Conservation (phyloP, 1,140 invertebrate species). For the Hylaeus volcanicus region DNA sequence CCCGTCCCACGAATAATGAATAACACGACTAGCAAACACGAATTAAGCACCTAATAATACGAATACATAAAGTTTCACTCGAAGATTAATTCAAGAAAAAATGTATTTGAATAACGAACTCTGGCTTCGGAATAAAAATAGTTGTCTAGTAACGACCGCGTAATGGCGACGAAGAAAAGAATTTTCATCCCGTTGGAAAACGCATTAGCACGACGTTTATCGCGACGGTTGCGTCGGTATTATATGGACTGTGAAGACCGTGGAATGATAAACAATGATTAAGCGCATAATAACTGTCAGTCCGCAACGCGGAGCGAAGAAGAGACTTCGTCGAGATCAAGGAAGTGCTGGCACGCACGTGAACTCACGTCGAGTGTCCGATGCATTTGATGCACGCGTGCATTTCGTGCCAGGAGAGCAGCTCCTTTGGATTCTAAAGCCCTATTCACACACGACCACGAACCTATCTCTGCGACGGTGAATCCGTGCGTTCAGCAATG, state of each 20-base stretch:
- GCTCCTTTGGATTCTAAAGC: constrained; percentile 6
- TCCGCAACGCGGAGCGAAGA: background rate
- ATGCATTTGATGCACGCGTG: constrained; percentile 10
- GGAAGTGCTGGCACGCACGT: constrained; percentile 37
- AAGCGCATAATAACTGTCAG: constrained; percentile 44
- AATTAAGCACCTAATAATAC: no score
- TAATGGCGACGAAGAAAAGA: background rate
- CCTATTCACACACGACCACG: background rate
- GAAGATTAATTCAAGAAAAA: no score
- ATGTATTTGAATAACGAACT: no score
- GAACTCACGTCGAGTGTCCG: constrained; percentile 23
- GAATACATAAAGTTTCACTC: no score
- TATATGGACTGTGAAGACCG: constrained; percentile 18
- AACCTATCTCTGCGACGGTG: background rate
- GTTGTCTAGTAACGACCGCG: no score
- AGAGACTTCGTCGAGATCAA: constrained; percentile 24
- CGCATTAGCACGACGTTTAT: constrained; percentile 14
- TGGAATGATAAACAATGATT: constrained; percentile 47
- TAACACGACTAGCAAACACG: no score
- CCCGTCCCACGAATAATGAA: no score
- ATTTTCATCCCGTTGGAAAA: constrained; percentile 1
- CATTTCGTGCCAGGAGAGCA: constrained; percentile 10
- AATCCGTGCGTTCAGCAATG: background rate
- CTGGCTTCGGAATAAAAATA: no score
- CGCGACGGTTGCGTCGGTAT: background rate